Evolutionary conservation across 2,888 invertebrate genomes (phyloP).

Genomic region (Heliconius ethilla): DNA sequence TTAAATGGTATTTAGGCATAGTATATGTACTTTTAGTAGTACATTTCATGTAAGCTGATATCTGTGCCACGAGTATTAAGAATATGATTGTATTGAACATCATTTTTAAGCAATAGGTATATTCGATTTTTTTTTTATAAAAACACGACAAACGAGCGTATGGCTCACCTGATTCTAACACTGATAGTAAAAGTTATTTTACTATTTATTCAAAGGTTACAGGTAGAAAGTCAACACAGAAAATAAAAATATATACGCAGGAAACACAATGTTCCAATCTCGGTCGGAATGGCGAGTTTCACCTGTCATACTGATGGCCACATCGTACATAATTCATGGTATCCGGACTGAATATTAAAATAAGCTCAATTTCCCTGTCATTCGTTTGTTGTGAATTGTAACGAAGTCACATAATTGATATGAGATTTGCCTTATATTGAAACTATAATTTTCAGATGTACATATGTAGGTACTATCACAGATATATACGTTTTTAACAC

Average conservation of each 20-base stretch:
- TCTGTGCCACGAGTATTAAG: background rate
- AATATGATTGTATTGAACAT: slow-evolving; percentile 8
- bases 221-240: background rate
- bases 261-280: slow-evolving; percentile 6
- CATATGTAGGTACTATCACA: no score
- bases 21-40: slow-evolving; percentile 48
- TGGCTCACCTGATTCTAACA: no score
- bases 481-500: background rate
- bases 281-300: slow-evolving; percentile 9
- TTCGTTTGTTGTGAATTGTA: background rate
- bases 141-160: no score
- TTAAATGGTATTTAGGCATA: slow-evolving; percentile 64
- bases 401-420: slow-evolving; percentile 13
- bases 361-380: slow-evolving; percentile 24
- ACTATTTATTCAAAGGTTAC: background rate
- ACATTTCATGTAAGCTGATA: slow-evolving; percentile 53
- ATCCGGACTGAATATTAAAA: slow-evolving; percentile 19
- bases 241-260: slow-evolving; percentile 7
- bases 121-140: background rate
- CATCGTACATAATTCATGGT: slow-evolving; percentile 14
- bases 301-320: slow-evolving; percentile 17
- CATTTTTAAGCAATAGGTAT: background rate
- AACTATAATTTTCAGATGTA: background rate
- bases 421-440: slow-evolving; percentile 1
- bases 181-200: background rate